A percentile compares a stretch with the other conserved stretches of the same genome.
Conservation (phyloP, 2,113 vertebrate genomes). For the Theropithecus gelada region DNA sequence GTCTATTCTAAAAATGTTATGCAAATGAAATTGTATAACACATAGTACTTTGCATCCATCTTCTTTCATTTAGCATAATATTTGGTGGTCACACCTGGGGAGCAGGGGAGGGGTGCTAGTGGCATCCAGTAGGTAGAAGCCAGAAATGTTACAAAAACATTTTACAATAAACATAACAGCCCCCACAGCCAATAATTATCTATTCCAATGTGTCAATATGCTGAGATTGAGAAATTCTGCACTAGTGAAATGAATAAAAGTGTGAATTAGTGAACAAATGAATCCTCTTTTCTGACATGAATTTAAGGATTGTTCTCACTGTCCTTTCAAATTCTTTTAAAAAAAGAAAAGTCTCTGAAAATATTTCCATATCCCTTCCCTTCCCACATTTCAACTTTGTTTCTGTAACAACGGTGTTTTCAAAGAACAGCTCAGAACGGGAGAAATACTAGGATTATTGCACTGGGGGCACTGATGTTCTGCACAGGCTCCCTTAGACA, state of each 20-base stretch:
- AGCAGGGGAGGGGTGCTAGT: not conserved
- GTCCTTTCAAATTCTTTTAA: not conserved
- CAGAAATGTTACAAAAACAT: not conserved
- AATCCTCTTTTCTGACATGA: not conserved
- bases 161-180: not conserved
- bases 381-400: not conserved
- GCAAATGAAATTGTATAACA: not conserved
- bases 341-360: not conserved
- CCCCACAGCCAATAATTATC: not conserved
- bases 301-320: not conserved
- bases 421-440: not conserved
- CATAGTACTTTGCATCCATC: not conserved
- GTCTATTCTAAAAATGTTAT: not conserved
- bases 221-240: not conserved
- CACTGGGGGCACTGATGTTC: no score
- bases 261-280: not conserved
- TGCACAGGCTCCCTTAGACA: not conserved
- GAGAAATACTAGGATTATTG: not conserved
- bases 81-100: not conserved
- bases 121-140: not conserved
- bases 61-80: not conserved
- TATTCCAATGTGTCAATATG: not conserved
- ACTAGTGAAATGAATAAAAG: not conserved
- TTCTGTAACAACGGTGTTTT: not conserved
- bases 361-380: not conserved